Conservation (phyloP, 2,888 invertebrate species). For the Apamea monoglypha region DNA sequence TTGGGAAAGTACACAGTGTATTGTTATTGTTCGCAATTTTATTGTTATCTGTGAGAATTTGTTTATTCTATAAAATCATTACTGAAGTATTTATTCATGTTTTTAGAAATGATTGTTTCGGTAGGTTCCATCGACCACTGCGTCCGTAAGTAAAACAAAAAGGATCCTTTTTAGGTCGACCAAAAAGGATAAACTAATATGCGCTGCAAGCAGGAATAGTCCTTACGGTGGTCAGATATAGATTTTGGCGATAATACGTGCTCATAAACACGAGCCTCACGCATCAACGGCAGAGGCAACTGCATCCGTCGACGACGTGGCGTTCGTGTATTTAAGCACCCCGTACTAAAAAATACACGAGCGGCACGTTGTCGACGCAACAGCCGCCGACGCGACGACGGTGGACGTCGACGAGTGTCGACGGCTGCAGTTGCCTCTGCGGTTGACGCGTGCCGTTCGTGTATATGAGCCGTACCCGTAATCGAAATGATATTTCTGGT, state of each 20-base stretch:
- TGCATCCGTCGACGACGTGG: too few relatives aligned
- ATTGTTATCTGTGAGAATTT: not conserved
- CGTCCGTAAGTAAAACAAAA: too few relatives aligned
- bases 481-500: not conserved
- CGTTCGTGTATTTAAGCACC: too few relatives aligned
- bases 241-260: not conserved
- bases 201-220: too few relatives aligned
- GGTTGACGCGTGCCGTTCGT: not conserved
- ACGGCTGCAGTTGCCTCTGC: too few relatives aligned
- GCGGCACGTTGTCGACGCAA: too few relatives aligned
- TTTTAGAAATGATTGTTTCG: slow-evolving; percentile 2
- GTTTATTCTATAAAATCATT: slow-evolving; percentile 15
- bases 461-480: not conserved
- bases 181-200: too few relatives aligned
- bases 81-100: not conserved
- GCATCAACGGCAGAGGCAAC: too few relatives aligned
- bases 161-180: too few relatives aligned
- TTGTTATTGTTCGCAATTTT: slow-evolving; percentile 16
- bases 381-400: not conserved
- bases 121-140: not conserved
- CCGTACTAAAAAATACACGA: too few relatives aligned
- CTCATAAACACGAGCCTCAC: not conserved
- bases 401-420: too few relatives aligned
- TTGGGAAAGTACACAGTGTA: slow-evolving; percentile 11
- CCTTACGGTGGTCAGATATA: too few relatives aligned